phyloP scores from a whole-genome alignment of 2,797 vertebrate genomes.

The Erethizon dorsatum region DNA sequence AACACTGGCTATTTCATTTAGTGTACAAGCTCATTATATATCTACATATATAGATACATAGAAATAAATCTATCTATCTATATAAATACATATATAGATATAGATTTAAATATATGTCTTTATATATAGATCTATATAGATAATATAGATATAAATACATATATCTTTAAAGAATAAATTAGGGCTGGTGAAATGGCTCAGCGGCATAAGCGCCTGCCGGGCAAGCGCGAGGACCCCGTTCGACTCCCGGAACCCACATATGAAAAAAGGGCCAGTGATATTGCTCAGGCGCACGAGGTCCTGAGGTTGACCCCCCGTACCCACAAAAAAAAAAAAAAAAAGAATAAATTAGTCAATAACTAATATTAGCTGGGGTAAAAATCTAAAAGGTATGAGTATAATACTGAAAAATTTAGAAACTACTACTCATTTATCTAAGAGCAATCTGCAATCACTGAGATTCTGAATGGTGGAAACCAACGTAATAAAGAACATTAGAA shows the following conservation, averaged over 20 bases:
- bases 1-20: conserved; percentile 1
- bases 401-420: conserved; percentile 22
- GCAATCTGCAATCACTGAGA: conserved; percentile 38
- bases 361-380: background rate
- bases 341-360: background rate
- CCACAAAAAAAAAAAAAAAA: background rate
- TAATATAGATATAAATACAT: too few species aligned
- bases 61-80: too few species aligned
- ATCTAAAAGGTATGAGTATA: background rate
- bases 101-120: too few species aligned
- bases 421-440: conserved; percentile 23
- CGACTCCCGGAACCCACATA: too few species aligned
- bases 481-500: conserved; percentile 47
- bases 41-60: too few species aligned
- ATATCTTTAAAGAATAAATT: background rate
- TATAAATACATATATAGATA: too few species aligned
- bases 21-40: background rate
- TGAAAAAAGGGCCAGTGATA: too few species aligned
- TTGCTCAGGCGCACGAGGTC: too few species aligned
- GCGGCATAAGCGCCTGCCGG: too few species aligned
- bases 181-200: background rate
- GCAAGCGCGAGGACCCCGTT: too few species aligned
- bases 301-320: too few species aligned
- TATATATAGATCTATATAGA: background rate
- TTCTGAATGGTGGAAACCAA: background rate